Base-by-base conservation (phyloP, 1,140 invertebrate species). In the Mercenaria mercenaria region DNA sequence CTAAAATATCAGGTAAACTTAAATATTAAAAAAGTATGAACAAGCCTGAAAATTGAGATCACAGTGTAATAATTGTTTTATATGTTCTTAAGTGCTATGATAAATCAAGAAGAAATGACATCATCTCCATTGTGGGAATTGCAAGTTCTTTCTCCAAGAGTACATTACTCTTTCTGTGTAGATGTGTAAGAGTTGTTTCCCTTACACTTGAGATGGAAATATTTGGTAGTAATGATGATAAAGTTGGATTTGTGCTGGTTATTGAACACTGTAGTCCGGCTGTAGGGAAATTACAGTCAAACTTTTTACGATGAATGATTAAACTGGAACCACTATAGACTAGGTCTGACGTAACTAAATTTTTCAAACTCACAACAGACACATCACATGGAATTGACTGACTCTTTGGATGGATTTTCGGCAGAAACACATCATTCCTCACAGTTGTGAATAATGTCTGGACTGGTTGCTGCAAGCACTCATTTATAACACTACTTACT, bases 111-210 rank as follows among this genome's bases (percentile, higher is more conserved):
- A 83, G 23, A 74, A 76, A 89, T 74, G 88, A 83, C 50, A 83
- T 89, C 18, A 94, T 77, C 86, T 94, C 92, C 92, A 93, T 94
- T 15, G 91, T 80, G n/a, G 85, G 56, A 80, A 94, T 88, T 26
- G 82, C 34, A 50, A 94, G 32, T 32, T 69, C 80, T 64, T 67
- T 41, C 61, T 91, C 64, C 43, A 67, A 52, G 52, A 91, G 34
- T 18, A 47, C 67, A 50, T 88, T 56, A 76, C 74, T 91, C 82
- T 77, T 88, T 82, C 91, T 93, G n/a, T 94, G 82, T 85, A 94
- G 88, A 72, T 94, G 93, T 47, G 94, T 94, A n/a, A 95, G 90
- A 91, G 93, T 93, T 47, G 93, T 95, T 88, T 94, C 92, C 67
- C 91, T 91, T 88, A 93, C 34, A 87, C 77, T 64, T 59, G 29